Evolutionary conservation across 2,797 vertebrate species (phyloP).

Genomic region (Lagodon rhomboides): DNA sequence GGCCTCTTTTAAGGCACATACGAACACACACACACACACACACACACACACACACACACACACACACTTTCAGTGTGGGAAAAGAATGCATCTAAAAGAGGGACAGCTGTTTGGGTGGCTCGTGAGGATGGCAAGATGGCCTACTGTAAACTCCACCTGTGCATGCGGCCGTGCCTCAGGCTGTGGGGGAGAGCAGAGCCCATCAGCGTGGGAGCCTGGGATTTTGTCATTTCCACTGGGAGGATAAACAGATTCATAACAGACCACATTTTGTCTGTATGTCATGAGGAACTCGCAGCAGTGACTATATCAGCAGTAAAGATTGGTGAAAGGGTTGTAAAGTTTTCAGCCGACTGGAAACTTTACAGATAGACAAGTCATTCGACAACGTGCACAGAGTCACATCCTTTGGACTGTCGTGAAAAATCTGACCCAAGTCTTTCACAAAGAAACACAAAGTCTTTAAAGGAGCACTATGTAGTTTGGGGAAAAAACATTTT

Average conservation of each 20-base stretch:
- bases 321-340: neutral
- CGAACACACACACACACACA: slow-evolving; percentile 57
- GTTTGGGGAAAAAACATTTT: too few relatives aligned
- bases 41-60: slow-evolving; percentile 36
- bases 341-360: neutral
- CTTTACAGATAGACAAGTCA: neutral
- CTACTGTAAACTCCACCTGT: slow-evolving; percentile 83
- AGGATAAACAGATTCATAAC: slow-evolving; percentile 5
- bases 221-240: slow-evolving; percentile 35
- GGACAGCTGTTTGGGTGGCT: slow-evolving; percentile 96
- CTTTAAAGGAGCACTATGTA: too few relatives aligned
- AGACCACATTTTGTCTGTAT: neutral
- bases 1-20: slow-evolving; percentile 62
- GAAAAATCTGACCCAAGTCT: too few relatives aligned
- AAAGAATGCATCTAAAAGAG: slow-evolving; percentile 91
- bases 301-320: neutral
- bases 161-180: slow-evolving; percentile 62
- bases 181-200: slow-evolving; percentile 26
- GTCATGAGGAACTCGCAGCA: neutral
- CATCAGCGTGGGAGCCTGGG: slow-evolving; percentile 56
- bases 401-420: too few relatives aligned
- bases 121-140: slow-evolving; percentile 85
- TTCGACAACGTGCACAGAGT: too few relatives aligned
- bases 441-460: too few relatives aligned
- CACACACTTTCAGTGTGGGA: slow-evolving; percentile 78